Percentiles rank a stretch among this genome's conserved stretches.
phyloP scores from a whole-genome alignment of 1,140 invertebrate genomes.

The Drosophila tristis region DNA sequence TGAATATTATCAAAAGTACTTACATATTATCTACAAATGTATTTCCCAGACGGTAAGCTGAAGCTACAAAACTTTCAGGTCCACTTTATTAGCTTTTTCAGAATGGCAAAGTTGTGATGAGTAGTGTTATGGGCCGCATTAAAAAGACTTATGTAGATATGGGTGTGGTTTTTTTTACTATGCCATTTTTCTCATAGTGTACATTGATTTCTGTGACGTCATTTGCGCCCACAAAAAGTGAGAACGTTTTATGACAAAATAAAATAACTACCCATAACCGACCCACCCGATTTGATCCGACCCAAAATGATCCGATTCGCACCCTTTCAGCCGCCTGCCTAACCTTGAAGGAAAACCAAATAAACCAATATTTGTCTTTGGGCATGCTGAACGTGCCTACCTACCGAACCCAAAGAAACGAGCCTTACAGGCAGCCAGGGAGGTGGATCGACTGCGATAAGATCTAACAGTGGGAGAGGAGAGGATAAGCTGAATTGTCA shows the following conservation, averaged over 20 bases:
- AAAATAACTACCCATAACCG: conserved; percentile 18
- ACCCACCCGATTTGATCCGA: neutral
- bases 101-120: too few species aligned
- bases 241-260: conserved; percentile 4
- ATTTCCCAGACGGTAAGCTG: too few species aligned
- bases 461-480: neutral
- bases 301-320: neutral
- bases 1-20: too few species aligned
- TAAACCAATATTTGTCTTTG: conserved; percentile 33
- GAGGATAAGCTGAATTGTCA: too few species aligned
- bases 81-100: too few species aligned
- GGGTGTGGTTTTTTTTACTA: too few species aligned
- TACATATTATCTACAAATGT: too few species aligned
- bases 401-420: conserved; percentile 12
- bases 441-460: conserved; percentile 22
- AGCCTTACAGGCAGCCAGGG: neutral
- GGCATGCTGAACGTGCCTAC: conserved; percentile 53
- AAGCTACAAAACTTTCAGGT: too few species aligned
- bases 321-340: conserved; percentile 31
- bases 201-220: conserved; percentile 45
- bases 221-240: conserved; percentile 29
- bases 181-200: too few species aligned
- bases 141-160: too few species aligned
- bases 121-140: too few species aligned
- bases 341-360: conserved; percentile 40